Conservation (phyloP, 2,888 invertebrate genomes). For the Smittia sp. region DNA sequence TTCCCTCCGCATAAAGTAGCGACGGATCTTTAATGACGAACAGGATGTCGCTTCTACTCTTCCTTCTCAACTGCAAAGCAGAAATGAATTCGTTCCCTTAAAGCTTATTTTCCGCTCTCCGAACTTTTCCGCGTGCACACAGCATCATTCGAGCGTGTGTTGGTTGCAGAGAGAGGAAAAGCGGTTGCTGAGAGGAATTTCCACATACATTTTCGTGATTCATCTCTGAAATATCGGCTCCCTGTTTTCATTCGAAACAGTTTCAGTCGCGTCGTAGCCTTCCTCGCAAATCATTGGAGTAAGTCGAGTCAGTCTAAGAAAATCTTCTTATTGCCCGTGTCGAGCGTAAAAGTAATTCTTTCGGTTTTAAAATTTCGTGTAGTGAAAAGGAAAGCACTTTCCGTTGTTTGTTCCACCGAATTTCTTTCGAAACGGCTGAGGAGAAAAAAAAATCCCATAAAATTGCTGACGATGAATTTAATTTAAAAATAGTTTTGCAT, state of each 20-base stretch:
- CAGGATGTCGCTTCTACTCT: neutral
- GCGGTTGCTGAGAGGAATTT: neutral
- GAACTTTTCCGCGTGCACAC: neutral
- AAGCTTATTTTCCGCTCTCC: neutral
- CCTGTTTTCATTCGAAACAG: neutral
- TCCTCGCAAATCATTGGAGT: conserved; percentile 16
- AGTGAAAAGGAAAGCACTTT: conserved; percentile 1
- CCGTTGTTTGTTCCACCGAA: neutral
- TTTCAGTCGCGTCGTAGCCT: conserved; percentile 22
- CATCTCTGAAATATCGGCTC: neutral
- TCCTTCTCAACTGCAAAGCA: neutral
- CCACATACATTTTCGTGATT: conserved; percentile 11
- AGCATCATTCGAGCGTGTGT: neutral
- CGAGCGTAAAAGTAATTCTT: neutral
- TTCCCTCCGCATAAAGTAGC: neutral
- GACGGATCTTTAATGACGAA: neutral
- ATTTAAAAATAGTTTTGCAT: conserved; percentile 39
- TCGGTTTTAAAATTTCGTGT: neutral
- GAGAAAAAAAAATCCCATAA: conserved; percentile 1
- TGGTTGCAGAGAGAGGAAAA: conserved; percentile 15
- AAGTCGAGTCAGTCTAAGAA: conserved; percentile 1
- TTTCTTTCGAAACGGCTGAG: neutral
- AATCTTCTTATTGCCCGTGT: neutral
- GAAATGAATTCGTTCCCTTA: neutral
- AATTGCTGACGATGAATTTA: conserved; percentile 29